Base-by-base conservation (phyloP, 2,888 invertebrate genomes). In the Pimpla rufipes region DNA sequence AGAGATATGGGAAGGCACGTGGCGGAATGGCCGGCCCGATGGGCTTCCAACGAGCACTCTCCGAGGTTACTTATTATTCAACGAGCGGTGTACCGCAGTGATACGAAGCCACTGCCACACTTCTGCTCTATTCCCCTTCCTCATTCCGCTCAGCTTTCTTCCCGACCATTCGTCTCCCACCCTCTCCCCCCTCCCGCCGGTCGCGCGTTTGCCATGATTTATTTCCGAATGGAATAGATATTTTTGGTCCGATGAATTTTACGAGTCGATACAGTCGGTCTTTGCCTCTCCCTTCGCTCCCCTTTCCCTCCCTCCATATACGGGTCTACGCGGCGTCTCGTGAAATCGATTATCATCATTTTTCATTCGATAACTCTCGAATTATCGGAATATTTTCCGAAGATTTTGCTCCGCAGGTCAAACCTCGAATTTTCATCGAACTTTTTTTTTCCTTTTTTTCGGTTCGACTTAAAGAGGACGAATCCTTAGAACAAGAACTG, bases 11-110 rank as follows among this genome's bases (percentile, higher is more conserved):
- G 10, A 16, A 47, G 8, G 52, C 35, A 40, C 70, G 23, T 21
- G 13, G 40, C 23, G n/a, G 55, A 70, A 55, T 40, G 55, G 40
- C 55, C 35, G 55, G 40, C 55, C 35, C 55, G 37, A 23, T 55
- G 37, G 40, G 40, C 40, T 55, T 70, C 40, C 70, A 59, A 78
- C 35, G 68, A 75, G 74, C 75, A 75, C 75, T 78, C 57, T 75
- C 66, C 79, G 55, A 52, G 55, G 59, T 76, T 83, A 76, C 75
- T 83, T 83, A 79, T 83, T 79, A 79, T 83, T 79, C 79, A 83
- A 76, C 57, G 71, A 70, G 52, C 29, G 79, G 50, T 66, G 52
- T 66, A 79, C 42, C 64, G 64, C 66, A 76, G 59, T 50, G 83
- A 76, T 76, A 79, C 73, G 73, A 42, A 76, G 59, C 75, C 70